Conservation (phyloP, 2,797 vertebrate species). For the Falco naumanni region DNA sequence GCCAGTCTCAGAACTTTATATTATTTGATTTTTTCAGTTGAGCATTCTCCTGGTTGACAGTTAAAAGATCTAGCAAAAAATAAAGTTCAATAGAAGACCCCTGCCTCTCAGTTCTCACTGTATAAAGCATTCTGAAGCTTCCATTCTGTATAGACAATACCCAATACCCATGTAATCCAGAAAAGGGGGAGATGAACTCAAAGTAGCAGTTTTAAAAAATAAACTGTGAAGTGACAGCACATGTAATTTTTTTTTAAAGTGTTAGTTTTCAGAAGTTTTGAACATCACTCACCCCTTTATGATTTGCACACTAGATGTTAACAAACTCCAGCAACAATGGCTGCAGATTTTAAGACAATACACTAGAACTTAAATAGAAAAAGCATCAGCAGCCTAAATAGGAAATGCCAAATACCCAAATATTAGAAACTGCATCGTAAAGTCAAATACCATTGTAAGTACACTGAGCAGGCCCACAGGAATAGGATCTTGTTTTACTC, state of each 20-base stretch:
- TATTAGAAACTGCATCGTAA: background rate
- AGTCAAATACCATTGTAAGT: conserved; percentile 90
- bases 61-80: background rate
- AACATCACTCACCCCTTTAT: background rate
- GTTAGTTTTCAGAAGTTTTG: background rate
- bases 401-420: background rate
- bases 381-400: background rate
- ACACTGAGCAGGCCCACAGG: conserved; percentile 92
- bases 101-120: background rate
- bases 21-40: background rate
- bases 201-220: background rate
- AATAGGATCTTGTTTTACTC: conserved; percentile 96
- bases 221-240: background rate
- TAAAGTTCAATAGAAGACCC: background rate
- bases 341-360: background rate
- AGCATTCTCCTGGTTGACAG: background rate
- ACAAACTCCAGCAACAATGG: background rate
- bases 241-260: no score
- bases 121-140: background rate
- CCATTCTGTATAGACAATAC: background rate
- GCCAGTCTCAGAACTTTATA: background rate
- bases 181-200: background rate
- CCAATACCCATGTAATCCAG: background rate
- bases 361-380: background rate
- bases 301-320: background rate